These are phyloP conservation scores for Conchocele bisecta DNA, from an alignment of 2,888 invertebrate species.

Conservation along the genomic window DNA sequence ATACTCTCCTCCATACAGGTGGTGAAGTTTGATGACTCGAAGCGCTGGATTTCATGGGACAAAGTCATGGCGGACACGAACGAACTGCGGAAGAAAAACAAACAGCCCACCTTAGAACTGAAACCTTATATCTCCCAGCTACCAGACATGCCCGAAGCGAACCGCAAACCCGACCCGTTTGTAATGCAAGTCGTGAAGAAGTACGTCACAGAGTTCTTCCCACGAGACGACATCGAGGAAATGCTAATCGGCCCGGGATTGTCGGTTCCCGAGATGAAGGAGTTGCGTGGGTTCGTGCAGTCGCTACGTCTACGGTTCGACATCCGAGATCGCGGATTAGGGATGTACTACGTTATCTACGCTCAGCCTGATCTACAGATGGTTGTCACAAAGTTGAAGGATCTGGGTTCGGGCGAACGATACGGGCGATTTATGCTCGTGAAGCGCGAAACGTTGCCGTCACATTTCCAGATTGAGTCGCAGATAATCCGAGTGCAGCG, in stretches of 20 bases:
- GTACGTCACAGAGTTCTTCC: conserved; percentile 53
- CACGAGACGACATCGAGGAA: conserved; percentile 56
- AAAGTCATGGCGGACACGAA: conserved; percentile 51
- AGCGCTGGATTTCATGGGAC: conserved; percentile 57
- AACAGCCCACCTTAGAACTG: conserved; percentile 15
- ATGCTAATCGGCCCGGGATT: conserved; percentile 66
- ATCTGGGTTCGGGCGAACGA: background rate
- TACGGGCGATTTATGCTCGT: conserved; percentile 41
- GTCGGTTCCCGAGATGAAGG: conserved; percentile 45
- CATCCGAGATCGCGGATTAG: conserved; percentile 47
- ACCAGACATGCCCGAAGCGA: background rate
- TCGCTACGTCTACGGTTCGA: conserved; percentile 40
- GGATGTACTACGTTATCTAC: conserved; percentile 45
- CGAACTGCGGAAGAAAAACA: conserved; percentile 25
- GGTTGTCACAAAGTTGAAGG: conserved; percentile 44
- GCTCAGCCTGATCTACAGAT: conserved; percentile 49
- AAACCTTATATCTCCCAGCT: conserved; percentile 25
- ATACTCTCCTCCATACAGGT: conserved; percentile 41
- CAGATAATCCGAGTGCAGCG: too few relatives aligned
- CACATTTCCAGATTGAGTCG: too few relatives aligned
- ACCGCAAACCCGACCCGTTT: conserved; percentile 35
- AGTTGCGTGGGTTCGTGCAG: conserved; percentile 43
- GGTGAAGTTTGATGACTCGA: conserved; percentile 49
- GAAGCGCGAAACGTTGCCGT: conserved; percentile 26
- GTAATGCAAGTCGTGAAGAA: conserved; percentile 49